Base-by-base conservation (phyloP, 2,797 vertebrate species). In the Phalanger gymnotis region DNA sequence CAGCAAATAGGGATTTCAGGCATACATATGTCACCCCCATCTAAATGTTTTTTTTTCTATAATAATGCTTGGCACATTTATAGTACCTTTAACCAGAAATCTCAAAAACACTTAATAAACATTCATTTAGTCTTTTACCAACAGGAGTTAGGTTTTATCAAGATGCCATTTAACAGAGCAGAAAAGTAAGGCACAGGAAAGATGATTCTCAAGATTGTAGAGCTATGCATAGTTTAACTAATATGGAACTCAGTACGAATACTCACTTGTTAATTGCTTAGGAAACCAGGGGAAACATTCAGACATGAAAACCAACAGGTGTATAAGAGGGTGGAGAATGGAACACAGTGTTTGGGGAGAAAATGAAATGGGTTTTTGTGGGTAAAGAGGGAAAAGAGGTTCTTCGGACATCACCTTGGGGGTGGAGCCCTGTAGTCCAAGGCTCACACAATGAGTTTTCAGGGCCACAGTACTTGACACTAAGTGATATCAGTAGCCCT, bases 1-100 rank as follows among this genome's bases (percentile, higher is more conserved):
- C 34, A 56, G 96, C 94, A 95, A 97, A 96, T 90, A 93, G 95
- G 96, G 93, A 93, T 93, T 94, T 58, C 93, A 92, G 94, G 89
- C 93, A 56, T 31, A 57, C 81, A 57, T 91, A 55, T 90, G 92
- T 96, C 92, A 95, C 56, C 93, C 53, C 95, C 58, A 40, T 91
- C 95, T 92, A 95, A 57, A 54, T 90, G 96, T 2, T 30, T 61
- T 92, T 96, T 97, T 92, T 97, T 93, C 92, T 55, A 2, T 92
- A 94, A 95, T 95, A 96, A 96, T 58, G 90, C 58, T 92, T 73
- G 31, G 57, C 66, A 66, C 61, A 93, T 92, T 57, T 93, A 87
- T n/a, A 87, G 91, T 87, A 58, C 55, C 52, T 95, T 92, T 96
- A 87, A 57, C 34, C 52, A 90, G 47, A 94, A 30, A 93, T 31